Evolutionary conservation across 2,797 vertebrate genomes (phyloP).

Genomic region (Orientallactaga sibirica): DNA sequence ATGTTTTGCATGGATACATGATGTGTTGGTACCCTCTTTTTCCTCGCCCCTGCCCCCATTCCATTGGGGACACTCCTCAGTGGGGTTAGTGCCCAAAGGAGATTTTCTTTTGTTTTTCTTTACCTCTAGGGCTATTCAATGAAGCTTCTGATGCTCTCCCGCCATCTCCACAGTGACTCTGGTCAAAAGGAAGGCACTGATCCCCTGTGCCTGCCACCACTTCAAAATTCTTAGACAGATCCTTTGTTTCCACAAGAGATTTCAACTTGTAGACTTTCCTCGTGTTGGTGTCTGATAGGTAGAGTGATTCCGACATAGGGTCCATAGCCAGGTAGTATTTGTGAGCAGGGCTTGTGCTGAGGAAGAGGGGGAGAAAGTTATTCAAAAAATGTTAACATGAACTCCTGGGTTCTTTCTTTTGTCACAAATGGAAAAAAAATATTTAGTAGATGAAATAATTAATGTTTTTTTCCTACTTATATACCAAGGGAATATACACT

Average conservation of each 20-base stretch:
- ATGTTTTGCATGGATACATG: too few relatives aligned
- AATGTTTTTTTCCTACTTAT: slow-evolving; percentile 51
- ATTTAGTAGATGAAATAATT: slow-evolving; percentile 44
- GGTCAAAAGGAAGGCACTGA: slow-evolving; percentile 97
- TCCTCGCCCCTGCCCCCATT: too few relatives aligned
- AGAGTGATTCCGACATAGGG: slow-evolving; percentile 95
- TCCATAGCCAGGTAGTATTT: slow-evolving; percentile 99
- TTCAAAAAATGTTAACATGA: slow-evolving; percentile 11
- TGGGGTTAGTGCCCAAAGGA: too few relatives aligned
- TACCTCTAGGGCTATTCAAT: slow-evolving; percentile 98
- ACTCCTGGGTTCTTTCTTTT: slow-evolving; percentile 36
- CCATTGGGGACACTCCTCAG: too few relatives aligned
- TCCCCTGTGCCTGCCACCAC: slow-evolving; percentile 98
- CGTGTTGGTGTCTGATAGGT: slow-evolving; percentile 98
- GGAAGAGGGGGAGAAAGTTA: slow-evolving; percentile 80
- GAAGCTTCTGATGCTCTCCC: slow-evolving; percentile 96
- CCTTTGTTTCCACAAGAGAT: slow-evolving; percentile 95
- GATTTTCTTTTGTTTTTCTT: slow-evolving; percentile 44
- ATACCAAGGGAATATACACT: slow-evolving; percentile 32
- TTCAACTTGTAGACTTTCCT: slow-evolving; percentile 96
- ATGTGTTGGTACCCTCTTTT: too few relatives aligned
- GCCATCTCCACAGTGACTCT: slow-evolving; percentile 97
- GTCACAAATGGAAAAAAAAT: slow-evolving; percentile 54
- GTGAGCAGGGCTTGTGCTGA: slow-evolving; percentile 97
- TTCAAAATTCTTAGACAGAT: slow-evolving; percentile 95